Evolutionary conservation across 1,140 invertebrate species (phyloP).

Genomic region (Muscidifurax raptorellus): DNA sequence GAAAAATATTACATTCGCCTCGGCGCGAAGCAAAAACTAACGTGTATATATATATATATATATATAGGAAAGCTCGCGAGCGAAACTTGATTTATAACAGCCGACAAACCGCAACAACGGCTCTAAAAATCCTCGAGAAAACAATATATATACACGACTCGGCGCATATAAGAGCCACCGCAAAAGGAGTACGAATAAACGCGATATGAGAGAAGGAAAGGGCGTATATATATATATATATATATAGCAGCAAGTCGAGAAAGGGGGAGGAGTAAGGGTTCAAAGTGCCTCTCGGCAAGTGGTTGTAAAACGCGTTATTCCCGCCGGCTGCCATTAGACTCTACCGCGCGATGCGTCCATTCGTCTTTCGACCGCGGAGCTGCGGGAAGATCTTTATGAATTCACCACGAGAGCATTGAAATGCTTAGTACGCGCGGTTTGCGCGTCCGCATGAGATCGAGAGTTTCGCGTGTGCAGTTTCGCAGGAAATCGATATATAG

Average conservation of each 20-base stretch:
- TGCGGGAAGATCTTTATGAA: constrained; percentile 40
- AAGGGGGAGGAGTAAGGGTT: constrained; percentile 52
- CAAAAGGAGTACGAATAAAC: constrained; percentile 23
- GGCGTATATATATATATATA: constrained; percentile 44
- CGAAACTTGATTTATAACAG: constrained; percentile 24
- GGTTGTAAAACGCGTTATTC: constrained; percentile 59
- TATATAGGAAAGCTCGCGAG: background rate
- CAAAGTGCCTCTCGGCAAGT: constrained; percentile 57
- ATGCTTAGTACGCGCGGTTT: background rate
- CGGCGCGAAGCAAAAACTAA: background rate
- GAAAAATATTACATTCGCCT: background rate
- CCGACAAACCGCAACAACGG: background rate
- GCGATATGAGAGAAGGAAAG: constrained; percentile 45
- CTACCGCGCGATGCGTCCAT: constrained; percentile 12
- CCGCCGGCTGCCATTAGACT: constrained; percentile 48
- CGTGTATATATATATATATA: too few relatives aligned
- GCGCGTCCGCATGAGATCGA: background rate
- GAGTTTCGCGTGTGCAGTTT: too few relatives aligned
- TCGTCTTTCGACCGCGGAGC: constrained; percentile 49
- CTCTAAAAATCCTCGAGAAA: background rate
- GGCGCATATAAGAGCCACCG: too few relatives aligned
- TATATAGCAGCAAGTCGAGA: constrained; percentile 47
- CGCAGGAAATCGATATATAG: too few relatives aligned
- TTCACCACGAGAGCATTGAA: constrained; percentile 8
- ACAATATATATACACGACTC: background rate